Conservation (phyloP, 2,888 invertebrate species). For the Teleogryllus oceanicus region DNA sequence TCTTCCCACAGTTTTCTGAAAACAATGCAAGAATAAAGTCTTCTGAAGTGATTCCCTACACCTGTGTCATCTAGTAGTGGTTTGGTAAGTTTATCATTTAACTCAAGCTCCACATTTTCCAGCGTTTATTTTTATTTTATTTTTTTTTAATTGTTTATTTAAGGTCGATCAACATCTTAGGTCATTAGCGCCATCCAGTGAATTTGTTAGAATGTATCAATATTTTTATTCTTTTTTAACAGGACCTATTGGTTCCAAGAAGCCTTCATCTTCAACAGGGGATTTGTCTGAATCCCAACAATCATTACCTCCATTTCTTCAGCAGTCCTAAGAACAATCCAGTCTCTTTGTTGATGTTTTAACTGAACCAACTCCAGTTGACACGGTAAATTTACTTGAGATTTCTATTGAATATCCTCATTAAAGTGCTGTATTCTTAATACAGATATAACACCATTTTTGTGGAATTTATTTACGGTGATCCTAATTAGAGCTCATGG, state of each 20-base stretch:
- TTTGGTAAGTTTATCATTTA: not conserved
- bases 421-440: not conserved
- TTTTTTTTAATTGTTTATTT: too few species aligned
- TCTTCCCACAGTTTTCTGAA: constrained; percentile 21
- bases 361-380: constrained; percentile 37
- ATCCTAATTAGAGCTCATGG: not conserved
- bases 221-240: not conserved
- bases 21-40: not conserved
- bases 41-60: not conserved
- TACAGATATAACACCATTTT: not conserved
- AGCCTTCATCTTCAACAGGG: constrained; percentile 32
- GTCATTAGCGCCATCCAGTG: too few species aligned
- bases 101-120: not conserved
- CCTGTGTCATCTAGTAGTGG: not conserved
- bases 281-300: constrained; percentile 26
- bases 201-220: too few species aligned
- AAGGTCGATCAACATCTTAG: too few species aligned
- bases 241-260: constrained; percentile 51
- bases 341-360: constrained; percentile 32
- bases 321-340: constrained; percentile 47
- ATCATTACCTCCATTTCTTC: constrained; percentile 32
- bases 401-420: too few species aligned
- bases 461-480: not conserved
- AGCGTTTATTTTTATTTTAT: too few species aligned
- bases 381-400: not conserved